These are phyloP conservation scores for Psittacara wagleri DNA, from an alignment of 2,113 vertebrate species.

Conservation along the genomic window DNA sequence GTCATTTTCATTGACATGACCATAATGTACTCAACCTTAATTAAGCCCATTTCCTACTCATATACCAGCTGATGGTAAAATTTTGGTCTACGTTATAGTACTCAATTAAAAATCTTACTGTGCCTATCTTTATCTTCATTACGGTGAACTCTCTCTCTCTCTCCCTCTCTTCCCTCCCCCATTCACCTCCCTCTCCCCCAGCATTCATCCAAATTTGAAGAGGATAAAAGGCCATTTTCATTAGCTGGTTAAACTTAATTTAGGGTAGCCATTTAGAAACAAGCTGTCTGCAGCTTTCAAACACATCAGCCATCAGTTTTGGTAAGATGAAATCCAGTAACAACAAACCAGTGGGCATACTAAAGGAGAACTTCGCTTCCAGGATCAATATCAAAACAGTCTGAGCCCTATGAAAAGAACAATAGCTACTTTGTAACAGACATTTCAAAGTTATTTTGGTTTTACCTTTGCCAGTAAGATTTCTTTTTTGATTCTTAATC, in stretches of 20 bases:
- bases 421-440: not conserved
- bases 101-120: not conserved
- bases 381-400: not conserved
- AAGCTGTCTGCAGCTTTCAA: not conserved
- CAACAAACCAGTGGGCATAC: not conserved
- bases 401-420: not conserved
- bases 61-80: not conserved
- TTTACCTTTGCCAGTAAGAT: not conserved
- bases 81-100: not conserved
- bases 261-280: not conserved
- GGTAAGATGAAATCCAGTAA: not conserved
- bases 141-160: not conserved
- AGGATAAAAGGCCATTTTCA: not conserved
- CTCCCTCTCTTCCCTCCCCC: too few relatives aligned
- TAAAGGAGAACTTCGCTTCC: not conserved
- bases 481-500: not conserved
- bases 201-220: not conserved
- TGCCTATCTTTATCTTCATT: not conserved
- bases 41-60: not conserved
- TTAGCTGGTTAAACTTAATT: not conserved
- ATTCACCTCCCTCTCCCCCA: not conserved
- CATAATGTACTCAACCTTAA: not conserved
- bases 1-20: not conserved
- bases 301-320: not conserved
- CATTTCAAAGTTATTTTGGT: not conserved